Conservation (phyloP, 2,888 invertebrate genomes). For the Troglohyphantes excavatus region DNA sequence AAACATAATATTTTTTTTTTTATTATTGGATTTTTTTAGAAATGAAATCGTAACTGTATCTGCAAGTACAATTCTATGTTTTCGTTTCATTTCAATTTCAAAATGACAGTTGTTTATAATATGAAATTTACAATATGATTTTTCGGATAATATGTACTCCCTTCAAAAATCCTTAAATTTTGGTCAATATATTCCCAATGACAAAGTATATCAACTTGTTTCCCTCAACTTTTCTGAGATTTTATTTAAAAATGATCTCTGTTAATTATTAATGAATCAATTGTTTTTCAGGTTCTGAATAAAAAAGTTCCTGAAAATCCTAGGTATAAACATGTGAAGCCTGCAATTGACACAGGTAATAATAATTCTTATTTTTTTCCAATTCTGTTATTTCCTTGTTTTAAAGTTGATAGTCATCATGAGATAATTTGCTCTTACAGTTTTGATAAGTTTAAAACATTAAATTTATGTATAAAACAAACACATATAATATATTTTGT, state of each 20-base stretch:
- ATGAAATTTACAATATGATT: slow-evolving; percentile 40
- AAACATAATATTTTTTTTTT: too few relatives aligned
- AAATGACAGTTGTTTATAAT: slow-evolving; percentile 12
- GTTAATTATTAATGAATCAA: not conserved
- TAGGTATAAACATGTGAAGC: slow-evolving; percentile 65
- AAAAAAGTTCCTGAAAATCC: slow-evolving; percentile 71
- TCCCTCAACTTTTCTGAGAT: not conserved
- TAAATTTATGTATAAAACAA: too few relatives aligned
- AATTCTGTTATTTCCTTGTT: too few relatives aligned
- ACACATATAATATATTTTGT: too few relatives aligned
- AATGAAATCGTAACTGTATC: slow-evolving; percentile 3
- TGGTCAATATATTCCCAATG: slow-evolving; percentile 63
- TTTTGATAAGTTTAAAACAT: too few relatives aligned
- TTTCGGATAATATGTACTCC: slow-evolving; percentile 57
- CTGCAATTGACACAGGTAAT: slow-evolving; percentile 60
- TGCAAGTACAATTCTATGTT: not conserved
- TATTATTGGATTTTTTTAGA: not conserved
- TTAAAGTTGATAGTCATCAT: too few relatives aligned
- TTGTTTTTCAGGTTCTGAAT: slow-evolving; percentile 51
- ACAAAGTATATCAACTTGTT: slow-evolving; percentile 42
- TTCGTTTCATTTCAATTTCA: slow-evolving; percentile 29
- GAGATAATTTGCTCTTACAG: too few relatives aligned
- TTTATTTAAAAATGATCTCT: not conserved
- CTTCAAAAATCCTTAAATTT: slow-evolving; percentile 66
- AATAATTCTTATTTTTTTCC: too few relatives aligned